These are phyloP conservation scores for Haliclona indistincta DNA, from an alignment of 37 sponge, comb jelly and placozoan species.

Conservation along the genomic window DNA sequence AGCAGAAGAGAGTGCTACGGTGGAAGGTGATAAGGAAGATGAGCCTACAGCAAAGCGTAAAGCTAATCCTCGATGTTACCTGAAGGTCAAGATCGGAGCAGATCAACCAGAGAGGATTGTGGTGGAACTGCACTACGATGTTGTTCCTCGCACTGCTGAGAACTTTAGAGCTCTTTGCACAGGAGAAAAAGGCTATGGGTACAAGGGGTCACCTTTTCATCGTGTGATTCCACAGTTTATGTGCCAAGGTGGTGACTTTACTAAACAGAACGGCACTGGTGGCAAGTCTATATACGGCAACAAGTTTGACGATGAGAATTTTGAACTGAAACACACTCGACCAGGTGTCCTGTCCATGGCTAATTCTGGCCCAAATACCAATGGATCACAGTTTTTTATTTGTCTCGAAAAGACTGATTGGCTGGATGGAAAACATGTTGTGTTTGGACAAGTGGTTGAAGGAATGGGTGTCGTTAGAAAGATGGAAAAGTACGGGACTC, in stretches of 20 bases:
- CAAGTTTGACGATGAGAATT: constrained; percentile 98
- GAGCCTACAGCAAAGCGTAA: constrained; percentile 65
- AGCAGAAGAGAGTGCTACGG: constrained; percentile 12
- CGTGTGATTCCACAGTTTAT: constrained; percentile 97
- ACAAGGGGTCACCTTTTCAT: constrained; percentile 92
- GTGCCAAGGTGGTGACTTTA: constrained; percentile 95
- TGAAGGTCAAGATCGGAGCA: constrained; percentile 81
- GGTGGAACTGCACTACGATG: constrained; percentile 75
- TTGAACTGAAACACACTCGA: constrained; percentile 87
- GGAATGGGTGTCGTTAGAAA: constrained; percentile 85
- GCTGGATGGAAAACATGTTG: constrained; percentile 98
- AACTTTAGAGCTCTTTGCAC: constrained; percentile 94
- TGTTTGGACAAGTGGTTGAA: constrained; percentile 93
- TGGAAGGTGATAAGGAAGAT: constrained; percentile 39
- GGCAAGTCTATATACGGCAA: constrained; percentile 96
- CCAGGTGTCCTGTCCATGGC: constrained; percentile 95
- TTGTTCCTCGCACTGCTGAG: constrained; percentile 79
- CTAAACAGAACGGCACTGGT: constrained; percentile 90
- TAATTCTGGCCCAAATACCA: constrained; percentile 90
- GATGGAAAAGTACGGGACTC: constrained; percentile 92
- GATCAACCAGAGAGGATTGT: constrained; percentile 68
- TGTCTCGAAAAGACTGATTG: constrained; percentile 81
- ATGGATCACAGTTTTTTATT: constrained; percentile 94
- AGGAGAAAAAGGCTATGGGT: constrained; percentile 96
- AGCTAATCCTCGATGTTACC: constrained; percentile 56